Evolutionary conservation across 2,888 invertebrate species (phyloP).

Genomic region (Mythimna impura): DNA sequence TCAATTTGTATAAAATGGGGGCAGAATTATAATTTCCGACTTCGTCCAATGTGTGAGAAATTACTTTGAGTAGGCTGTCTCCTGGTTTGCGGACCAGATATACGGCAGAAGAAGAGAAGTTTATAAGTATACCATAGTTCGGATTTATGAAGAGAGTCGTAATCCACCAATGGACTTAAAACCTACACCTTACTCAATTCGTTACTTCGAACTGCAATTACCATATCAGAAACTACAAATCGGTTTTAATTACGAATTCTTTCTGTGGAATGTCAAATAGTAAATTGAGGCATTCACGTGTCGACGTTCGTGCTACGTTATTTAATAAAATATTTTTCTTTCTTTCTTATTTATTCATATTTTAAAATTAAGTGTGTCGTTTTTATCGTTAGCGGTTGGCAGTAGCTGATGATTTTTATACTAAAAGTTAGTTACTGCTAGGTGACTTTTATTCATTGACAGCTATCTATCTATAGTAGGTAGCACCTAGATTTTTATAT

Average conservation of each 20-base stretch:
- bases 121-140: neutral
- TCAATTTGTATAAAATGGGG: neutral
- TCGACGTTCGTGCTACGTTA: neutral
- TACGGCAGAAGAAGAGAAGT: neutral
- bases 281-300: conserved; percentile 23
- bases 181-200: neutral
- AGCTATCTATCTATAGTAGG: too few species aligned
- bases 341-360: neutral
- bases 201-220: neutral
- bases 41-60: neutral
- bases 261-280: conserved; percentile 8
- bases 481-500: too few species aligned
- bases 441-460: too few species aligned
- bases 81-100: neutral
- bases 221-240: conserved; percentile 10
- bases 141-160: neutral
- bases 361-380: neutral
- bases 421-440: too few species aligned
- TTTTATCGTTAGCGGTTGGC: neutral
- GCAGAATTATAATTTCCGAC: neutral
- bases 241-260: conserved; percentile 23
- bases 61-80: neutral
- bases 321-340: neutral
- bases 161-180: neutral
- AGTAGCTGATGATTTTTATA: neutral